These are phyloP conservation scores for Shinisaurus crocodilurus DNA, from an alignment of 2,113 vertebrate genomes.

Conservation along the genomic window DNA sequence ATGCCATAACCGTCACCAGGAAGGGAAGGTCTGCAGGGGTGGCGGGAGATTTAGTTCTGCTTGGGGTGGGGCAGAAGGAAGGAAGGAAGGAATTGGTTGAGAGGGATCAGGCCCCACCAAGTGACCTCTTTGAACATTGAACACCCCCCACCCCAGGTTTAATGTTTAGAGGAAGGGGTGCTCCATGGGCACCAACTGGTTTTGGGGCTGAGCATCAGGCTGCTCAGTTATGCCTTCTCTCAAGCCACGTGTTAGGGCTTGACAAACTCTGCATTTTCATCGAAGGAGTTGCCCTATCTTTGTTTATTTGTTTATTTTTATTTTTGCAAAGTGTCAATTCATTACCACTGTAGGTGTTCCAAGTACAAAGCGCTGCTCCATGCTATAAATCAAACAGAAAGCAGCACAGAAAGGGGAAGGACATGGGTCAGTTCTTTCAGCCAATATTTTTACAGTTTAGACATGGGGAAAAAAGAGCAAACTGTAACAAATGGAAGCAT, in stretches of 20 bases:
- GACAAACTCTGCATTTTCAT: not conserved
- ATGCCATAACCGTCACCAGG: not conserved
- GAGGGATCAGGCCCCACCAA: not conserved
- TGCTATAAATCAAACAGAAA: conserved; percentile 27
- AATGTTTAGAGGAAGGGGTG: not conserved
- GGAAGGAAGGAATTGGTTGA: not conserved
- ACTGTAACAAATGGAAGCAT: not conserved
- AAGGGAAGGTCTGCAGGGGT: not conserved
- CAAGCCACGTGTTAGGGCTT: not conserved
- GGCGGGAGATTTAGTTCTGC: not conserved
- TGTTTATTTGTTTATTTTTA: not conserved
- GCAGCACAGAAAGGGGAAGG: not conserved
- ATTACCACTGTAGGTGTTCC: not conserved
- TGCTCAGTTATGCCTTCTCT: too few relatives aligned
- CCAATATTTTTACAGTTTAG: conserved; percentile 7
- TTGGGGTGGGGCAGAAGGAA: not conserved
- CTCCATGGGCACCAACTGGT: not conserved
- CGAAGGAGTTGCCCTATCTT: not conserved
- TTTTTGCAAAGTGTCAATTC: not conserved
- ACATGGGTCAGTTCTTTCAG: not conserved
- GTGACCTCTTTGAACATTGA: not conserved
- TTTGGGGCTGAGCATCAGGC: not conserved
- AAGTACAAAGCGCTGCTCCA: conserved; percentile 2
- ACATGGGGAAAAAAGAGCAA: not conserved
- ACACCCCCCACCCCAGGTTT: not conserved